Evolutionary conservation across 2,888 invertebrate genomes (phyloP), one percentile per base, ranked within the genome.

Genomic region (Eupithecia exiguata): DNA sequence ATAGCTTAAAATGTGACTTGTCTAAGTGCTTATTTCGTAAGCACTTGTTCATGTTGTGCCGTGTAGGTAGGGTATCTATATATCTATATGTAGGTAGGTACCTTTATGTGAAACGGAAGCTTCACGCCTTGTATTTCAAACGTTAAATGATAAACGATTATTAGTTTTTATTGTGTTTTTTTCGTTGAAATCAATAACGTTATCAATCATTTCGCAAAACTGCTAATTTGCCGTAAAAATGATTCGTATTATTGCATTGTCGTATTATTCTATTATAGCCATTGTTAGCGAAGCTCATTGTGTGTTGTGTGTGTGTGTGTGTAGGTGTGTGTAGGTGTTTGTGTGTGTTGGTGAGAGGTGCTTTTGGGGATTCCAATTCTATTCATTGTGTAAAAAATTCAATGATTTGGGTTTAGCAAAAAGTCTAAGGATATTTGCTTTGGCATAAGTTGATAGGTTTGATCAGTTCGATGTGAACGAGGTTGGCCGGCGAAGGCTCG

Each of bases 221-320:
- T 68, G 73, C 71, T 71, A 77, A 71, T 76, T 73, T 63, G 61
- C 66, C 78, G 76, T 78, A 74, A 75, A 70, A 78, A 76, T 74
- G 71, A 69, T 75, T 74, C 70, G 67, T 75, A 71, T 74, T 74
- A 70, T 69, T 53, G 72, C 61, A 74, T 78, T 79, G 73, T 78
- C 69, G 69, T 68, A 71, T 75, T 71, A 66, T 77, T 65, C 68
- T 65, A 74, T 75, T 71, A 68, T 70, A 10, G 21, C 12, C 70
- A 58, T 69, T 74, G 79, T 75, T 75, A 75, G 75, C 71, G 79
- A 5, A 1, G 38, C n/a, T 5, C 63, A n/a, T 65, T 65, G 63
- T 62, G 30, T 16, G 30, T 7, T 14, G 16, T 6, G 14, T 30
- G 18, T 35, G 18, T 4, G 49, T 10, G 43, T 16, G 5, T 10